Evolutionary conservation across 2,797 vertebrate genomes (phyloP), one percentile per base, ranked within the genome.

Genomic region (Rhadinocentrus ornatus): DNA sequence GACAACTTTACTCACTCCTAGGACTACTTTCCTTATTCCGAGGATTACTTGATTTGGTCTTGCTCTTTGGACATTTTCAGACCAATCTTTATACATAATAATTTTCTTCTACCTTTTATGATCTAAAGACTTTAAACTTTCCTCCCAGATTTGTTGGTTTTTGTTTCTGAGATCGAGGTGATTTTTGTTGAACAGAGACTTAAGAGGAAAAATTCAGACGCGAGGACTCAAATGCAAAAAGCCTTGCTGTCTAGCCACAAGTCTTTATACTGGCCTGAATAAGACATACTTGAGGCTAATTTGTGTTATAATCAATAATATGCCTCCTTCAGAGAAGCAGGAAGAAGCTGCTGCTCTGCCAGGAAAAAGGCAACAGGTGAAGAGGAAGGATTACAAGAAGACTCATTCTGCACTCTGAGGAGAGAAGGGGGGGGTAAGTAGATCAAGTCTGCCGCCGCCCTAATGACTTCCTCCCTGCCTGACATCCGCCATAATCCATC

Each of bases 301-400:
- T 2, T 26, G 44, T 52, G 62, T 48, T 39, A 24, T 20, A 71
- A 73, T 80, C 74, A 61, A n/a, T n/a, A 46, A 20, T 18, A 46
- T 7, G 44, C 44, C 6, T 18, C 20, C 44, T 16, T 46, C 44
- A 3, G 24, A 29, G 18, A 63, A 16, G 22, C 64, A 68, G 50
- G 52, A 80, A 53, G 9, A 24, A 54, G 48, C 37, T 24, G 3
- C 66, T 41, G 68, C 61, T 53, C 71, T 58, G 62, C 69, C 71
- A 67, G 69, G 79, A 75, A 62, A 27, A 31, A 64, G 34, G 54
- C 61, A 72, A 67, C 67, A 78, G 75, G 69, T 58, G 67, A 69
- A 64, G n/a, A 70, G 55, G 52, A 50, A 65, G 74, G 71, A 82
- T 78, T 76, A 82, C 2, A 32, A 56, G 2, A 39, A 68, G 73